Base-by-base conservation (phyloP, 1,140 invertebrate species). In the Papilio polyxenes region DNA sequence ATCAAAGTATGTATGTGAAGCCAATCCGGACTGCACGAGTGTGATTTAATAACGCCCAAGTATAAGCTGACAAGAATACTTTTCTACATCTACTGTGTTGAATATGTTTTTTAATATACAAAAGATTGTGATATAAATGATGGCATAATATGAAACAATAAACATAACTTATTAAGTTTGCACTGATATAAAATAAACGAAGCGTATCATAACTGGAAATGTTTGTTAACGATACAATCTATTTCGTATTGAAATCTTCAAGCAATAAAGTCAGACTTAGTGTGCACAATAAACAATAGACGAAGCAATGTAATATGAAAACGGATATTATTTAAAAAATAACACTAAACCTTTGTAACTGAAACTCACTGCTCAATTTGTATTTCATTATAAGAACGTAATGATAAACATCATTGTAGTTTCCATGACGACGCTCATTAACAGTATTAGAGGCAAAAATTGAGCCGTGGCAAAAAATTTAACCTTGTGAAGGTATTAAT, bases 221-320 rank as follows among this genome's bases (percentile, higher is more conserved):
- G 11, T 37, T 69, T 69, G 13, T 6, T 11, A 69, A 69, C 15
- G 11, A 69, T 69, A 37, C 65, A 23, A 65, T 11, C 65, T 69
- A 69, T 69, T 69, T 69, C 10, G 37, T 69, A 69, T 69, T 69
- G 65, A 69, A 69, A 69, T 13, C 37, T 69, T 69, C 65, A 69
- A 69, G 65, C 65, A 69, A 69, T 69, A 69, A 69, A 37, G 31
- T 37, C 31, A 69, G 31, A 37, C 65, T 69, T 69, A 69, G 65
- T 69, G 65, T 69, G 31, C 37, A 69, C 65, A 69, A 37, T 69
- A 40, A 69, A 69, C 65, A 69, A 31, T 69, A 69, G 4, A 69
- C 65, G 31, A 69, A 31, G 65, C 65, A 69, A 69, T 69, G 37
- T 69, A 69, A 37, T 69, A 69, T 69, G 31, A 69, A 69, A 69